A percentile compares a stretch with the other conserved stretches of the same genome.
These are phyloP conservation scores for Ceyx melanurus DNA, from an alignment of 2,113 vertebrate species.

Conservation along the genomic window DNA sequence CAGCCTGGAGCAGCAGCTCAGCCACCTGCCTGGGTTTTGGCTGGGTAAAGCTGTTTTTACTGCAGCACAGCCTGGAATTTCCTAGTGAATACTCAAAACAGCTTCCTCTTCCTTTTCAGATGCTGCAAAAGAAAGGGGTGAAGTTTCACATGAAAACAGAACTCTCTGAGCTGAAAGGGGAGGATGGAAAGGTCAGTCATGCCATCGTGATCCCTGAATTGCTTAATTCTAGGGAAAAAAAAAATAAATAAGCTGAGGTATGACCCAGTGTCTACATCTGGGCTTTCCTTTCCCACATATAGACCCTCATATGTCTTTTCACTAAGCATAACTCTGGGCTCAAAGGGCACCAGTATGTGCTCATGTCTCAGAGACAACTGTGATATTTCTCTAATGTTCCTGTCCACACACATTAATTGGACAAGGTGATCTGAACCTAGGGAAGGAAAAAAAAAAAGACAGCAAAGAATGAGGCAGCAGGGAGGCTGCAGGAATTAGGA, in stretches of 20 bases:
- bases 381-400: background rate
- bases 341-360: background rate
- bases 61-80: conserved; percentile 34
- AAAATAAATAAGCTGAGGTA: background rate
- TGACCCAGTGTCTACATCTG: background rate
- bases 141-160: conserved; percentile 82
- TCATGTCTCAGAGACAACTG: background rate
- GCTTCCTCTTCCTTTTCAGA: conserved; percentile 71
- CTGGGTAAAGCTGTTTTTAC: background rate
- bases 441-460: background rate
- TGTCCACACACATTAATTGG: background rate
- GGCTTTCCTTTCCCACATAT: background rate
- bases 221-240: background rate
- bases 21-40: background rate
- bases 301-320: background rate
- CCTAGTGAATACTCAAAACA: conserved; percentile 4
- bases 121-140: conserved; percentile 82
- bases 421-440: conserved; percentile 26
- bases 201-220: background rate
- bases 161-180: conserved; percentile 78
- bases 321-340: background rate
- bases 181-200: conserved; percentile 78
- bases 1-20: background rate
- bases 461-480: conserved; percentile 36
- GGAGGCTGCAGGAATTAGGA: conserved; percentile 25